These are phyloP conservation scores for Agrochola lota DNA, from an alignment of 2,888 invertebrate genomes.

Conservation along the genomic window DNA sequence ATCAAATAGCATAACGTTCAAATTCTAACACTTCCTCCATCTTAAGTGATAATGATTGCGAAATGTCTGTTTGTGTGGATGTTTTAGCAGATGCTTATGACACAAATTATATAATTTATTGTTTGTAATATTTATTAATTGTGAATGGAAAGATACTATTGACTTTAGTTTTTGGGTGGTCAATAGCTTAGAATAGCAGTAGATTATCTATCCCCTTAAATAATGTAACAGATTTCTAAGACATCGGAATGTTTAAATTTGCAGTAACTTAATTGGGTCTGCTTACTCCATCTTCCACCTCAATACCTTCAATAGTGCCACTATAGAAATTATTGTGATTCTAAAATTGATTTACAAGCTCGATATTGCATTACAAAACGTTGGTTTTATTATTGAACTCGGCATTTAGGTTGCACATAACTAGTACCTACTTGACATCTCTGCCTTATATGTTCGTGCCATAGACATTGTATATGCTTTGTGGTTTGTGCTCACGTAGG, in stretches of 20 bases:
- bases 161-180: neutral
- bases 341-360: neutral
- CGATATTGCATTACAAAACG: neutral
- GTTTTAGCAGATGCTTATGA: constrained; percentile 12
- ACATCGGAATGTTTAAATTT: neutral
- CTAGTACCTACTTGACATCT: neutral
- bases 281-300: neutral
- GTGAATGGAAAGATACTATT: constrained; percentile 1
- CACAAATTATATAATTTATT: constrained; percentile 31
- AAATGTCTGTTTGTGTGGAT: constrained; percentile 13
- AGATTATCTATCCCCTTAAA: neutral
- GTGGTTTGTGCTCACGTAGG: neutral
- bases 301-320: neutral
- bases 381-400: constrained; percentile 6
- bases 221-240: neutral
- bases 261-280: neutral
- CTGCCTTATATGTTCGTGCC: neutral
- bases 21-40: constrained; percentile 22
- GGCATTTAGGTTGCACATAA: neutral
- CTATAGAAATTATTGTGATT: neutral
- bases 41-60: constrained; percentile 17
- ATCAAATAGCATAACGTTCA: constrained; percentile 1
- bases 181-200: neutral
- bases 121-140: constrained; percentile 25
- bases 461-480: neutral